Conservation (phyloP, 2,113 vertebrate species). For the Larimichthys crocea region DNA sequence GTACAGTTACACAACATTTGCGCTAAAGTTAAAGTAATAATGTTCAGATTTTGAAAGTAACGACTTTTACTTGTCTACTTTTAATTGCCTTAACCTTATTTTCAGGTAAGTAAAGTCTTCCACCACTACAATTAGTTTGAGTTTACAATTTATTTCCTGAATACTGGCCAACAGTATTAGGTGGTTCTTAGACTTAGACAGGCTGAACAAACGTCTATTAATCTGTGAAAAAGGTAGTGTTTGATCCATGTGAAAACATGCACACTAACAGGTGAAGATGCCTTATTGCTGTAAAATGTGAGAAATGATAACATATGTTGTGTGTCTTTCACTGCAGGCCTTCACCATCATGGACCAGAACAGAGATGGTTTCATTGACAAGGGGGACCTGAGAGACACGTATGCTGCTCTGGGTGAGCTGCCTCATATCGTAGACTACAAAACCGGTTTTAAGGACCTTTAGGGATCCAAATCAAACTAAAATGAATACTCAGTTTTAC, state of each 20-base stretch:
- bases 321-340: conserved; percentile 77
- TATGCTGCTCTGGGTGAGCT: conserved; percentile 87
- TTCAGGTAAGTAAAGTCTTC: too few relatives aligned
- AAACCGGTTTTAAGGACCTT: not conserved
- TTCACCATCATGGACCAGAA: conserved; percentile 97
- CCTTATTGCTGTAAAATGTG: not conserved
- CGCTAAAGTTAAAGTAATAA: not conserved
- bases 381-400: conserved; percentile 89
- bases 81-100: too few relatives aligned
- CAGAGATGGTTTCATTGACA: conserved; percentile 92
- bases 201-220: too few relatives aligned
- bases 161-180: too few relatives aligned
- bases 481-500: not conserved
- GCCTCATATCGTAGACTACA: not conserved
- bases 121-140: not conserved
- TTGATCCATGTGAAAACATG: too few relatives aligned
- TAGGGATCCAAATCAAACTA: not conserved
- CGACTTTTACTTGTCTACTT: too few relatives aligned
- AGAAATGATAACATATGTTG: not conserved
- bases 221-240: too few relatives aligned
- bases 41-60: not conserved
- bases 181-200: too few relatives aligned
- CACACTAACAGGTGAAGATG: not conserved
- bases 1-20: not conserved
- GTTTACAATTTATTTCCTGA: too few relatives aligned